Conservation (phyloP, 2,797 vertebrate genomes). For the Amazonetta brasiliensis region DNA sequence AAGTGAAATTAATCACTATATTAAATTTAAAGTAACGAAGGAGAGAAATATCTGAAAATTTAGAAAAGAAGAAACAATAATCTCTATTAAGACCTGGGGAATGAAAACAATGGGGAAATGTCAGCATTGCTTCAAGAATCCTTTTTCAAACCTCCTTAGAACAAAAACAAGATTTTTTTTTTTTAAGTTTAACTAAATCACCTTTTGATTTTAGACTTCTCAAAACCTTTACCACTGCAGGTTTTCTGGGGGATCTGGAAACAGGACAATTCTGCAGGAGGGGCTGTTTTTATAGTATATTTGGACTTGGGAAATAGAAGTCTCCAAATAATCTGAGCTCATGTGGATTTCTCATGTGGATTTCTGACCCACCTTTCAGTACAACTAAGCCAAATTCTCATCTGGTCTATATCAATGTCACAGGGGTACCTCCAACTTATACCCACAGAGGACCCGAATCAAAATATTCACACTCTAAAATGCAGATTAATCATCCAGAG, state of each 20-base stretch:
- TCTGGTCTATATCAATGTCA: slow-evolving; percentile 47
- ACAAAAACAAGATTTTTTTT: not conserved
- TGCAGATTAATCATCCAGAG: slow-evolving; percentile 5
- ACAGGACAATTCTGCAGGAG: slow-evolving; percentile 32
- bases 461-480: not conserved
- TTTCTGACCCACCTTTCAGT: slow-evolving; percentile 37
- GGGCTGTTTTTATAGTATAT: slow-evolving; percentile 9
- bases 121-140: not conserved
- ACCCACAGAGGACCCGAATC: not conserved
- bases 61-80: not conserved
- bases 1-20: not conserved
- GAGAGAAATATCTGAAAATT: not conserved
- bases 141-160: not conserved
- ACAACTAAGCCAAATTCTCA: not conserved
- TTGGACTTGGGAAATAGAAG: slow-evolving; percentile 3
- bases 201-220: slow-evolving; percentile 14
- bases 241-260: slow-evolving; percentile 44
- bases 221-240: not conserved
- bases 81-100: not conserved
- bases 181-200: not conserved
- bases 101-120: not conserved
- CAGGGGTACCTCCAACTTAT: not conserved
- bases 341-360: slow-evolving; percentile 5
- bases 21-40: not conserved
- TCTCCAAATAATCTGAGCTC: slow-evolving; percentile 18